Base-by-base conservation (phyloP, 2,888 invertebrate species). In the Pedicia rivosa region DNA sequence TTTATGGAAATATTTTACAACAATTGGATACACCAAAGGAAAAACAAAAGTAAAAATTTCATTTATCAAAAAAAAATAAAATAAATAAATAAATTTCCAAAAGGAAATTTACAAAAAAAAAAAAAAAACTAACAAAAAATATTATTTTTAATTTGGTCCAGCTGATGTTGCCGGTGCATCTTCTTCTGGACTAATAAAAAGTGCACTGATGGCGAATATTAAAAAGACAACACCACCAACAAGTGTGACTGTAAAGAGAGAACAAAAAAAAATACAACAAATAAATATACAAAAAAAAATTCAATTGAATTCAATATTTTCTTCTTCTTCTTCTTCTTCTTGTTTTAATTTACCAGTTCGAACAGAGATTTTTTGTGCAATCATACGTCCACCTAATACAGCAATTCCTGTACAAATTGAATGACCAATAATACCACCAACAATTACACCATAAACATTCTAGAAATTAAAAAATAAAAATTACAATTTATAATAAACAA, bases 341-440 rank as follows among this genome's bases (percentile, higher is more conserved):
- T n/a, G n/a, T n/a, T n/a, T n/a, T n/a, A n/a, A n/a, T n/a, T n/a
- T n/a, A 92, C 91, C 90, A 65, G 95, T 94, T 65, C 91, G 70
- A 16, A 97, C 91, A 46, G 97, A 97, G 56, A 98, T 97, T 66
- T 79, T 84, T 61, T 94, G 88, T 30, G 97, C 95, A 47, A 98
- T 80, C 70, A 97, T 83, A 50, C 95, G 70, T 1, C 98, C 98
- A 26, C 95, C 95, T 46, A 98, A 67, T 37, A 98, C 97, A 45
- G 98, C 98, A 47, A 98, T 64, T 3, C 94, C 94, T 10, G 98
- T 98, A 62, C 98, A 98, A 39, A 97, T 64, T 9, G 86, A 80
- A 64, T 98, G 98, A 1, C 98, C 98, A 40, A 92, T 59, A 41
- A 90, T 70, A 26, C 95, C 97, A 13, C 98, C 98, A 13, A 91